Evolutionary conservation across 2,888 invertebrate genomes (phyloP).

Genomic region (Apantesis nais): DNA sequence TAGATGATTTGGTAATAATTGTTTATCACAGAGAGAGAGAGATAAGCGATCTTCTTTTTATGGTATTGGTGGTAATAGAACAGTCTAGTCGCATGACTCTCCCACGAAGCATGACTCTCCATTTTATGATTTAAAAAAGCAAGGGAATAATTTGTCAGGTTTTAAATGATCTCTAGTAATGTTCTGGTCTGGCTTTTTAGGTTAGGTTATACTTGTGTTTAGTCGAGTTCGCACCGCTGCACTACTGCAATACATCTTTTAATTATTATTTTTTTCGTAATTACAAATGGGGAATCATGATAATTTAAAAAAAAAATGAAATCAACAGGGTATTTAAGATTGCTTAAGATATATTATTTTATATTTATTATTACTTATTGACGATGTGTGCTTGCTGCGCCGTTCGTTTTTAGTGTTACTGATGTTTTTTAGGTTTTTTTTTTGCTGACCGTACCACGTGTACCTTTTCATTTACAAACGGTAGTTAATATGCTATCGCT

Average conservation of each 20-base stretch:
- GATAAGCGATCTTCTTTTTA: neutral
- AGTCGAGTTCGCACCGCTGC: conserved; percentile 48
- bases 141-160: conserved; percentile 25
- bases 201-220: conserved; percentile 35
- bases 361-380: conserved; percentile 76
- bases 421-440: conserved; percentile 48
- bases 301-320: conserved; percentile 71
- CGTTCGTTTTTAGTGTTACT: conserved; percentile 63
- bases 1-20: no score
- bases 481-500: neutral
- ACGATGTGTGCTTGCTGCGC: conserved; percentile 58
- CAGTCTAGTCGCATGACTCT: neutral
- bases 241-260: conserved; percentile 42
- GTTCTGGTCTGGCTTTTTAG: conserved; percentile 46
- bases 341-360: conserved; percentile 83
- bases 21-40: neutral
- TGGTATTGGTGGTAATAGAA: neutral
- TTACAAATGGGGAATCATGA: conserved; percentile 63
- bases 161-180: conserved; percentile 50
- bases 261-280: conserved; percentile 58
- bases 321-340: conserved; percentile 86
- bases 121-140: conserved; percentile 3
- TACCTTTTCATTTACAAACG: conserved; percentile 1
- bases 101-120: neutral
- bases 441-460: conserved; percentile 35